Percentiles rank a stretch among this genome's conserved stretches.
Conservation (phyloP, 1,140 invertebrate genomes). For the Lutraria rhynchaena region DNA sequence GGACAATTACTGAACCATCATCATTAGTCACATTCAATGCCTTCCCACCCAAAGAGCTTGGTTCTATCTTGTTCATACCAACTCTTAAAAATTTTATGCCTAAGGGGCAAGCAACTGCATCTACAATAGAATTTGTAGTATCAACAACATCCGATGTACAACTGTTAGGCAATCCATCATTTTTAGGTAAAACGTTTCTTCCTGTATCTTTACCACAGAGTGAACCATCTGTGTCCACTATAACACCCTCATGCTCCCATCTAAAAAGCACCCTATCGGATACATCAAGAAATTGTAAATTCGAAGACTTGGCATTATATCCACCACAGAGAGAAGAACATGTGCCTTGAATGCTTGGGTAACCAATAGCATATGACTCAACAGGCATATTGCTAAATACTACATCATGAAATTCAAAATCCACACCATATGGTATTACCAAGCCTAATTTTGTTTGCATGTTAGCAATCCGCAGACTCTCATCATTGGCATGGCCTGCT, state of each 20-base stretch:
- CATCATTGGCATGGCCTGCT: constrained; percentile 54
- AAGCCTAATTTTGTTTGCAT: constrained; percentile 67
- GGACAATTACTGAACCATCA: constrained; percentile 56
- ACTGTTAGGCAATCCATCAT: not conserved
- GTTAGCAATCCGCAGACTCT: constrained; percentile 12
- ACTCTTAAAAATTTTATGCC: constrained; percentile 69
- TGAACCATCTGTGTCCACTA: constrained; percentile 71
- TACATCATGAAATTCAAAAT: constrained; percentile 55
- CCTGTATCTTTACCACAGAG: constrained; percentile 61
- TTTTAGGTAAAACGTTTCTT: constrained; percentile 59
- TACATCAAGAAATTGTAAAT: constrained; percentile 64
- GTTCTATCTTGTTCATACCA: constrained; percentile 68
- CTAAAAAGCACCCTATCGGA: constrained; percentile 60
- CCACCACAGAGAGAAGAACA: constrained; percentile 70
- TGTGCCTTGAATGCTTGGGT: constrained; percentile 54
- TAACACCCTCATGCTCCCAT: constrained; percentile 71
- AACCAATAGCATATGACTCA: not conserved
- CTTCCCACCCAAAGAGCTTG: constrained; percentile 64
- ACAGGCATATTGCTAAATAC: constrained; percentile 70
- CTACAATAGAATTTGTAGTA: constrained; percentile 20
- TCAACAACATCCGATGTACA: constrained; percentile 37
- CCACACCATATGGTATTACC: constrained; percentile 69
- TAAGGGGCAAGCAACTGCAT: constrained; percentile 61
- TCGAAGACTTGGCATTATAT: constrained; percentile 52
- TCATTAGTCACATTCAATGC: constrained; percentile 62